These are phyloP conservation scores for Neodon shergylaensis DNA, from an alignment of 2,113 vertebrate genomes.

Conservation along the genomic window DNA sequence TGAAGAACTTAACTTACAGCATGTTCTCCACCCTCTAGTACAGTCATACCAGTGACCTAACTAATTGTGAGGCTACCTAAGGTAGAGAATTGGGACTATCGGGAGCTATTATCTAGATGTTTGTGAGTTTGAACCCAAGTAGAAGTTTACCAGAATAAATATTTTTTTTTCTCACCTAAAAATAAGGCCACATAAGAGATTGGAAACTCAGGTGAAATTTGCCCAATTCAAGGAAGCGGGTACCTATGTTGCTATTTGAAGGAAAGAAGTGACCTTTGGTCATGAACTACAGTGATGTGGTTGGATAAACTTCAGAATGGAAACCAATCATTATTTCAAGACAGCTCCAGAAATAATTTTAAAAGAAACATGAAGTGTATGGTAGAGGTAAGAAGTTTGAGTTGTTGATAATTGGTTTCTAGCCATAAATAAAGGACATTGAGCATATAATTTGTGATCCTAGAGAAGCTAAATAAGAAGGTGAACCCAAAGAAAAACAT, in stretches of 20 bases:
- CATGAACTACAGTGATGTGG: conserved; percentile 93
- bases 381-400: conserved; percentile 39
- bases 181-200: conserved; percentile 89
- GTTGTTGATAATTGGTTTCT: no score
- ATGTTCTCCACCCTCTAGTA: neutral
- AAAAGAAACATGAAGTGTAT: neutral
- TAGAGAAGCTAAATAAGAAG: no score
- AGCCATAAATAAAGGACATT: no score
- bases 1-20: conserved; percentile 45
- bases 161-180: conserved; percentile 88
- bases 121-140: conserved; percentile 89
- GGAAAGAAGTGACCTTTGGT: conserved; percentile 91
- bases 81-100: conserved; percentile 87
- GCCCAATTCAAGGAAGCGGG: conserved; percentile 91
- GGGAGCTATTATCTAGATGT: conserved; percentile 90
- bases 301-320: conserved; percentile 91
- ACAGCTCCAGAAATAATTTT: conserved; percentile 67
- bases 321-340: conserved; percentile 93
- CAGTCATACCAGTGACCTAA: neutral
- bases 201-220: conserved; percentile 87
- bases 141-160: conserved; percentile 86
- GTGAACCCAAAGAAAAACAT: no score
- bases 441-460: no score
- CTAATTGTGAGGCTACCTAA: conserved; percentile 64
- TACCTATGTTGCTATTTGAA: conserved; percentile 89